Conservation (phyloP, 2,113 vertebrate species). For the Parus major region DNA sequence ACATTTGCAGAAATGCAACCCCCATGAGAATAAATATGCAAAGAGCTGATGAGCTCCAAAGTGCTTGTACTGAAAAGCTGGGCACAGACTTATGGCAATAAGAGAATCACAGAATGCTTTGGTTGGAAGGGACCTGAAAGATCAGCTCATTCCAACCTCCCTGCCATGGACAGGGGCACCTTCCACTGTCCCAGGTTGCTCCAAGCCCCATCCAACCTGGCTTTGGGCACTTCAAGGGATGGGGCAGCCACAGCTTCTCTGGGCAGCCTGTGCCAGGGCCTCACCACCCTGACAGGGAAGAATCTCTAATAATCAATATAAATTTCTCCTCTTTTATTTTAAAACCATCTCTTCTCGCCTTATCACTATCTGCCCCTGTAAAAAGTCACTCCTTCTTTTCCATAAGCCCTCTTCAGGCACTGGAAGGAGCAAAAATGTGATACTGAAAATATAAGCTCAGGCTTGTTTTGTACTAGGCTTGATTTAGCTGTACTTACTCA, state of each 20-base stretch:
- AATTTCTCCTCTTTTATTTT: not conserved
- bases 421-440: not conserved
- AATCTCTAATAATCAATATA: not conserved
- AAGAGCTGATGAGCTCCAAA: not conserved
- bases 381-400: not conserved
- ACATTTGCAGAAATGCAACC: not conserved
- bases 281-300: not conserved
- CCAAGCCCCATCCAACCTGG: accelerated
- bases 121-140: not conserved
- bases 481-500: not conserved
- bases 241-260: not conserved
- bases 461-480: not conserved
- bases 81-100: not conserved
- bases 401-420: not conserved
- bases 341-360: not conserved
- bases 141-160: accelerated
- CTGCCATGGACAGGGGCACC: not conserved
- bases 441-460: not conserved
- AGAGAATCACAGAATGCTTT: not conserved
- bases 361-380: not conserved
- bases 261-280: not conserved
- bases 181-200: not conserved
- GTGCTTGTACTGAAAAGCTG: not conserved
- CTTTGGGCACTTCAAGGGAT: not conserved
- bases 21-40: not conserved